Conservation (phyloP, 64 coral and sea anemone species). For the Anthopleura sola region DNA sequence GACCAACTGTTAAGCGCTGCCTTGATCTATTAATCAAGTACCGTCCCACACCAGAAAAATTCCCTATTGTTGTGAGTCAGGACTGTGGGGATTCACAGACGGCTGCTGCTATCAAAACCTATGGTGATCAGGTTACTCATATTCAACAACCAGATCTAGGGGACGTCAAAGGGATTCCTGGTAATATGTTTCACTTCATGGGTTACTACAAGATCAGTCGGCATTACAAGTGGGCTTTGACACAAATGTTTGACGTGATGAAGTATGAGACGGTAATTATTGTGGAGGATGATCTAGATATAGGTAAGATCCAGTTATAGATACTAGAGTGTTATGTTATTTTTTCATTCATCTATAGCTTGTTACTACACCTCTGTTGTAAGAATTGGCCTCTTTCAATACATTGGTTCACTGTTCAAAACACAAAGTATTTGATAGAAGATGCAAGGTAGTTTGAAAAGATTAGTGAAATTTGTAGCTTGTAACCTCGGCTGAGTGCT, state of each 20-base stretch:
- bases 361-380: no score
- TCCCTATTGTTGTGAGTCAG: conserved; percentile 95
- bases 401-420: no score
- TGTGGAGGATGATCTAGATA: conserved; percentile 96
- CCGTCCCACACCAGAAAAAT: conserved; percentile 65
- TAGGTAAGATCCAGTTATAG: conserved; percentile 59
- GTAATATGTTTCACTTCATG: conserved; percentile 75
- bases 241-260: conserved; percentile 81
- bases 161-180: conserved; percentile 52
- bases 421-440: no score
- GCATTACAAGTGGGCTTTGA: conserved; percentile 93
- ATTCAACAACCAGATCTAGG: conserved; percentile 91
- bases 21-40: conserved; percentile 77
- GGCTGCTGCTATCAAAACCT: conserved; percentile 62
- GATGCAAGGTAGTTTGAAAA: no score
- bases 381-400: no score
- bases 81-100: conserved; percentile 86
- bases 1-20: conserved; percentile 77
- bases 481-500: no score
- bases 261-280: conserved; percentile 67
- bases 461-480: no score
- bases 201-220: conserved; percentile 97
- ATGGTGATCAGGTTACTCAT: conserved; percentile 52
- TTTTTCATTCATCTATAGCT: no score
- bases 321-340: neutral